Conservation (phyloP, 1,140 invertebrate species). For the Ladona fulva region DNA sequence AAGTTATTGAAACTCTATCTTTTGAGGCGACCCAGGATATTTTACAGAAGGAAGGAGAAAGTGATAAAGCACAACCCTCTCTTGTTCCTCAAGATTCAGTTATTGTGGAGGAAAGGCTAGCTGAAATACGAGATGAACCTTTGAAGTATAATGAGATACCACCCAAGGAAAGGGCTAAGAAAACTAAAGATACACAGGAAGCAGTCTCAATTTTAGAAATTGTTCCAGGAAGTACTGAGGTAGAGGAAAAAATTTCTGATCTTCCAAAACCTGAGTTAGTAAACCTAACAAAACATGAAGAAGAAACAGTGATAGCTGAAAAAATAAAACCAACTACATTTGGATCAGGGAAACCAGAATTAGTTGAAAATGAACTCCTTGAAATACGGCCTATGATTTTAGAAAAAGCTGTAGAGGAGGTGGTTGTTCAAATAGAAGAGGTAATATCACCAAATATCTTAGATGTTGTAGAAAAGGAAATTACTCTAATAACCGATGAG, state of each 20-base stretch:
- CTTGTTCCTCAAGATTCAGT: background rate
- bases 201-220: background rate
- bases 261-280: constrained; percentile 20
- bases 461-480: background rate
- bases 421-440: background rate
- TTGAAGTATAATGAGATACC: background rate
- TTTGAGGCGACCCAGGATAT: background rate
- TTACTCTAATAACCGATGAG: background rate
- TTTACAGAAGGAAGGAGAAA: background rate
- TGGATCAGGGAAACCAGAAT: constrained; percentile 19
- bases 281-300: constrained; percentile 21
- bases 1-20: background rate
- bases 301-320: constrained; percentile 19
- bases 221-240: background rate
- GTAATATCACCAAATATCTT: background rate
- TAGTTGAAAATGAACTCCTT: background rate
- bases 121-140: constrained; percentile 12
- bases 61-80: background rate
- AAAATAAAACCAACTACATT: constrained; percentile 20
- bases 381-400: background rate
- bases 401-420: background rate
- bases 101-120: constrained; percentile 4
- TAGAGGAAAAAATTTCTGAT: background rate
- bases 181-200: background rate
- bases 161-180: background rate